These are phyloP conservation scores for Disparrhopalites patrizii DNA, from an alignment of 2,888 invertebrate species.

Conservation along the genomic window DNA sequence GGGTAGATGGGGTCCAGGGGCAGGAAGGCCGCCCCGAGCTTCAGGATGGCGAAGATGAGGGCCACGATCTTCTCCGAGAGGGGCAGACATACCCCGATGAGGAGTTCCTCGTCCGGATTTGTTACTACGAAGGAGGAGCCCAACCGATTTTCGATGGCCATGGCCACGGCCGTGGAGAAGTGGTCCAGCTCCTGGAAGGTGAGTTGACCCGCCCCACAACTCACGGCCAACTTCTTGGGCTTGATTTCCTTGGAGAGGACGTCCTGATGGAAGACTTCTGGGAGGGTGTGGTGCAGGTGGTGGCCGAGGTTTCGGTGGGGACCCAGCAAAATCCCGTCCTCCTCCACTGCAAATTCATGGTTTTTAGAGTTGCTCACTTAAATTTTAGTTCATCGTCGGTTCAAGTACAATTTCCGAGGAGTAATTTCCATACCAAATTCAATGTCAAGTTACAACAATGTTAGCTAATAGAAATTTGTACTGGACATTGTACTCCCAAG, in stretches of 20 bases:
- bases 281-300: neutral
- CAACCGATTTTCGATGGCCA: slow-evolving; percentile 8
- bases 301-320: neutral
- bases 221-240: slow-evolving; percentile 4
- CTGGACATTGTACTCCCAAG: too few species aligned
- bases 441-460: too few species aligned
- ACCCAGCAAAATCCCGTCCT: slow-evolving; percentile 1
- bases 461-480: too few species aligned
- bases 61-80: slow-evolving; percentile 31
- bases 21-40: slow-evolving; percentile 76
- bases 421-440: too few species aligned
- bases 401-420: too few species aligned
- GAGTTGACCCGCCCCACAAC: neutral
- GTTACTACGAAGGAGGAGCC: slow-evolving; percentile 13
- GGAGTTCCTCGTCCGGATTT: slow-evolving; percentile 34
- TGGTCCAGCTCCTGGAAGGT: slow-evolving; percentile 19
- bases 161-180: slow-evolving; percentile 17
- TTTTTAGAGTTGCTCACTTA: too few species aligned
- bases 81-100: slow-evolving; percentile 37
- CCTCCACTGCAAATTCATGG: too few species aligned
- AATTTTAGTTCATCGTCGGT: too few species aligned
- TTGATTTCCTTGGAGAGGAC: slow-evolving; percentile 2
- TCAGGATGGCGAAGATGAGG: slow-evolving; percentile 61
- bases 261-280: slow-evolving; percentile 1
- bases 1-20: slow-evolving; percentile 74